Base-by-base conservation (phyloP, 1,140 invertebrate genomes). In the Formica exsecta region DNA sequence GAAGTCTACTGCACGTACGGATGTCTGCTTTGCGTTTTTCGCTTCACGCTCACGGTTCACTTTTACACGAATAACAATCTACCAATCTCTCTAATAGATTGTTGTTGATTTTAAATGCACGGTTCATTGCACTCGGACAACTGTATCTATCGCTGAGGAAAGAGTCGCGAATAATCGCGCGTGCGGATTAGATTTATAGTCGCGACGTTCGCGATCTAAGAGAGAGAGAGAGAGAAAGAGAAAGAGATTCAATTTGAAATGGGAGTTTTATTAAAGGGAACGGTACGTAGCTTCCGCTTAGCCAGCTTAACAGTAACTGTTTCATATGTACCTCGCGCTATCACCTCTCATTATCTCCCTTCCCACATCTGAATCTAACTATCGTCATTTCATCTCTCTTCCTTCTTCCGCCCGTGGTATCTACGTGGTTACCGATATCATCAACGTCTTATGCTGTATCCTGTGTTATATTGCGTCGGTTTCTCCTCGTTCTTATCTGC, bases 1-100 rank as follows among this genome's bases (percentile, higher is more conserved):
- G 86, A 88, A 73, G 86, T 68, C 76, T 77, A 7, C 36, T 79
- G 86, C 75, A 90, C 77, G 38, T 87, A 88, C 32, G 73, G 83
- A 88, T 85, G 76, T 90, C 65, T 83, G 76, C 62, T 59, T 57
- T 11, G 81, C 44, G 44, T 66, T 80, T 68, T 89, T 80, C 61
- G 81, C n/a, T 54, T 36, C 65, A 66, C 44, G 85, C 65, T 85
- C 65, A 51, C 70, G 54, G 29, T 68, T 85, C 62, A 57, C 66
- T 87, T 65, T 81, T 64, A 25, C 32, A 4, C 62, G 84, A 70
- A 36, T 59, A 44, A 62, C 64, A 54, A 83, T 84, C 70, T 83
- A 61, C 41, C 41, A 70, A 59, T 71, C 64, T 71, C 64, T 87
- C 57, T 84, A 88, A 88, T 79, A 66, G 70, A 3, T 64, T 13